Percentiles rank a stretch among this genome's conserved stretches.
Conservation (phyloP, 2,113 vertebrate species). For the Phyllopteryx taeniolatus region DNA sequence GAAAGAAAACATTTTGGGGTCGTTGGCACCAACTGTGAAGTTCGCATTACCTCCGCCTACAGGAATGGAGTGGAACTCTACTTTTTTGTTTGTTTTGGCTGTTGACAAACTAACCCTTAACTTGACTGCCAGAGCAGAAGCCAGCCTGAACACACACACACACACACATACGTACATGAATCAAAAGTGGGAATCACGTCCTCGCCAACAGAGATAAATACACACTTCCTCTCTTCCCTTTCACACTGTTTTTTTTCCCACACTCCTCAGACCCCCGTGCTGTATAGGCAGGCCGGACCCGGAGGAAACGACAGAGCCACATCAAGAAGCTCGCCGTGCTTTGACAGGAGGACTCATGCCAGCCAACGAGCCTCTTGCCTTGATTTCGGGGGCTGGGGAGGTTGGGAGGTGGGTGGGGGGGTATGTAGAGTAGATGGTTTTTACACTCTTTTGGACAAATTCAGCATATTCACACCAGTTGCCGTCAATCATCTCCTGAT, state of each 20-base stretch:
- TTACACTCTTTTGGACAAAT: constrained; percentile 9
- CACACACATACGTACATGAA: constrained; percentile 27
- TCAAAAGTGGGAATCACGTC: constrained; percentile 68
- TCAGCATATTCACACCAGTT: constrained; percentile 21
- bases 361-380: constrained; percentile 8
- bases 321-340: constrained; percentile 67
- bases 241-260: constrained; percentile 67
- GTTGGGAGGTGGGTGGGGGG: background rate
- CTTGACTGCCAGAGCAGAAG: background rate
- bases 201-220: constrained; percentile 77
- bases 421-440: constrained; percentile 5
- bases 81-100: constrained; percentile 7
- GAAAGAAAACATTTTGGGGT: background rate
- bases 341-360: constrained; percentile 46
- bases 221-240: constrained; percentile 71
- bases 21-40: background rate
- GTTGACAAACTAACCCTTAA: constrained; percentile 42
- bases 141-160: constrained; percentile 44
- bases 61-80: background rate
- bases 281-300: constrained; percentile 40
- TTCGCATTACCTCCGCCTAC: background rate
- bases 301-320: constrained; percentile 74
- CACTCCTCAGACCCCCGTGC: constrained; percentile 57
- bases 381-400: constrained; percentile 10
- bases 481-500: constrained; percentile 2